Evolutionary conservation across 2,797 vertebrate species (phyloP).

Genomic region (Yasuhikotakia modesta): DNA sequence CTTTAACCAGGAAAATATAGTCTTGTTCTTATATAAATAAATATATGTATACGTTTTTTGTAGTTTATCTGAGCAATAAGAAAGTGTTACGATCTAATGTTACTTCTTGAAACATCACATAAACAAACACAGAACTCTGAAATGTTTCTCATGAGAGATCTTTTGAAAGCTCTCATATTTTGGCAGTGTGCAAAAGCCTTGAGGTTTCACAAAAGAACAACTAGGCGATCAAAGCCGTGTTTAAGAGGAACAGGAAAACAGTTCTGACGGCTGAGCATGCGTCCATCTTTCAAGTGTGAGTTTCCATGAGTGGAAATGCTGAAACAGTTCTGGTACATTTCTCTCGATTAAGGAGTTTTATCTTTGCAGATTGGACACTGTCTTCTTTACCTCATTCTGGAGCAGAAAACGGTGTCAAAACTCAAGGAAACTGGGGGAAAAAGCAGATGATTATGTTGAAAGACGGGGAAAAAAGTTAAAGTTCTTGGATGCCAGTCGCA

Average conservation of each 20-base stretch:
- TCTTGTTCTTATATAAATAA: too few species aligned
- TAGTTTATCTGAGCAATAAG: conserved; percentile 21
- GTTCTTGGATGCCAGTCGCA: neutral
- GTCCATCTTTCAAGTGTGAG: conserved; percentile 64
- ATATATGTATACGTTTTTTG: conserved; percentile 8
- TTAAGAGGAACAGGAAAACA: conserved; percentile 74
- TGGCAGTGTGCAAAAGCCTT: conserved; percentile 61
- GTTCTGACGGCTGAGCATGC: conserved; percentile 64
- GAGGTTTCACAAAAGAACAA: conserved; percentile 62
- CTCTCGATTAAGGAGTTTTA: conserved; percentile 68
- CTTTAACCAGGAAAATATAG: conserved; percentile 2
- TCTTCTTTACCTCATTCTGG: conserved; percentile 36
- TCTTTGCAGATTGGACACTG: conserved; percentile 24
- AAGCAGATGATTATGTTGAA: conserved; percentile 24
- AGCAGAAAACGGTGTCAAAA: conserved; percentile 21
- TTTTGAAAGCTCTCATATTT: conserved; percentile 63
- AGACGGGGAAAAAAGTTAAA: neutral
- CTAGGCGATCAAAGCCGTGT: conserved; percentile 64
- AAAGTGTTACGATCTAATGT: conserved; percentile 19
- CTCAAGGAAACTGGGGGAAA: neutral
- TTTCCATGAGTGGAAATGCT: conserved; percentile 75
- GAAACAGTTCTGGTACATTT: conserved; percentile 59
- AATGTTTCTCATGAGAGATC: conserved; percentile 50
- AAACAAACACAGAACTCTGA: conserved; percentile 53
- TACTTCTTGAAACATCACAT: conserved; percentile 31